Evolutionary conservation across 2,888 invertebrate species (phyloP).

Genomic region (Temnothorax rugatulus): DNA sequence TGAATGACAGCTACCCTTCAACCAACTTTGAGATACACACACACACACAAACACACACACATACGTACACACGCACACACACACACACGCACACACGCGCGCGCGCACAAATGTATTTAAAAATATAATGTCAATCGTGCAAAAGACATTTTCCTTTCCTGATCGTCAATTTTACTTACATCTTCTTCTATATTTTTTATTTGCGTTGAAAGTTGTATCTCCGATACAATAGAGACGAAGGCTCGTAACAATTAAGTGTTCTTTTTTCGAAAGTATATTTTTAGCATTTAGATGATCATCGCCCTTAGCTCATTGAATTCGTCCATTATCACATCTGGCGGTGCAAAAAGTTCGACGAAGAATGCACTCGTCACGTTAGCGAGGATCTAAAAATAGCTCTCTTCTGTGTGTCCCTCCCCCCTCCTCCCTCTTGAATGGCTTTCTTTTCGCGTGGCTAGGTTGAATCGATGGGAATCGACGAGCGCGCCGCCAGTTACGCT

Average conservation of each 20-base stretch:
- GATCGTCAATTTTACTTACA: background rate
- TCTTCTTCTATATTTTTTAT: background rate
- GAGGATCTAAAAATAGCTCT: slow-evolving; percentile 1
- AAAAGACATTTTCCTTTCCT: background rate
- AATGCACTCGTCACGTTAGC: background rate
- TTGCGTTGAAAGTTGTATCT: background rate
- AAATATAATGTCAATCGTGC: background rate
- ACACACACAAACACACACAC: no score
- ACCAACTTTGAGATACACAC: background rate
- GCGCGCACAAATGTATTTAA: background rate
- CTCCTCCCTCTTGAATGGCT: background rate
- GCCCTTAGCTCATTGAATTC: background rate
- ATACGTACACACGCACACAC: no score
- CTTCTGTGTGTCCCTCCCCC: background rate
- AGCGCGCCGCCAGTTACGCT: slow-evolving; percentile 31
- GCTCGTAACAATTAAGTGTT: background rate
- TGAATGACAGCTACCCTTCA: background rate
- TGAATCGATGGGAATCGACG: slow-evolving; percentile 47
- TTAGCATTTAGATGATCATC: background rate
- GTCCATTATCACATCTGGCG: background rate
- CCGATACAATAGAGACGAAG: background rate
- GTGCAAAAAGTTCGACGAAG: slow-evolving; percentile 3
- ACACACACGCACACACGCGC: no score
- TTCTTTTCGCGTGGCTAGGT: slow-evolving; percentile 31
- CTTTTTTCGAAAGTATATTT: background rate